Evolutionary conservation across 2,113 vertebrate genomes (phyloP).

Genomic region (Mus pahari): DNA sequence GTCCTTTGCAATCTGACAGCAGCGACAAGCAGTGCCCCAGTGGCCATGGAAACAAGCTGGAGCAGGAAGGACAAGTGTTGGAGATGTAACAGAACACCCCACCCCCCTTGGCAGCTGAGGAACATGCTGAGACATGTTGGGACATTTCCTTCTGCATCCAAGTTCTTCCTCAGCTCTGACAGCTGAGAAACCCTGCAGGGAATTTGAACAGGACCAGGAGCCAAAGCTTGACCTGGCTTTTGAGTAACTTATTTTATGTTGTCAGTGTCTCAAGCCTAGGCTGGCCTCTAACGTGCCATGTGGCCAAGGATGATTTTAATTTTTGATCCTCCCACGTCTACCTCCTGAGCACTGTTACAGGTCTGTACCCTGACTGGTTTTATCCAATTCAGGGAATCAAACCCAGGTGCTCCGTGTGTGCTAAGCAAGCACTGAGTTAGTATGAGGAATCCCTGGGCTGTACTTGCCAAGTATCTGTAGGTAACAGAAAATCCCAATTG

Average conservation of each 20-base stretch:
- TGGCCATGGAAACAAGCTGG: background rate
- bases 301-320: background rate
- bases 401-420: background rate
- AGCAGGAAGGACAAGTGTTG: background rate
- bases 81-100: no score
- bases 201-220: background rate
- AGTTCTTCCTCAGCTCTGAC: background rate
- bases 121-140: fast-evolving
- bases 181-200: background rate
- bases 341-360: background rate
- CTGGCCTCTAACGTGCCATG: background rate
- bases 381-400: background rate
- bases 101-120: background rate
- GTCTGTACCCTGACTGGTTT: no score
- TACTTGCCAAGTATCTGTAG: background rate
- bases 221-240: background rate
- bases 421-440: no score
- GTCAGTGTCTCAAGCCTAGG: background rate
- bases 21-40: background rate
- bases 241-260: background rate
- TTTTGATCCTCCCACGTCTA: background rate
- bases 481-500: background rate
- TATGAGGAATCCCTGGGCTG: background rate
- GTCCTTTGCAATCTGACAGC: background rate
- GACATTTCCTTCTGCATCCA: background rate